These are phyloP conservation scores for Salarias fasciatus DNA, from an alignment of 2,797 vertebrate species.

Conservation along the genomic window DNA sequence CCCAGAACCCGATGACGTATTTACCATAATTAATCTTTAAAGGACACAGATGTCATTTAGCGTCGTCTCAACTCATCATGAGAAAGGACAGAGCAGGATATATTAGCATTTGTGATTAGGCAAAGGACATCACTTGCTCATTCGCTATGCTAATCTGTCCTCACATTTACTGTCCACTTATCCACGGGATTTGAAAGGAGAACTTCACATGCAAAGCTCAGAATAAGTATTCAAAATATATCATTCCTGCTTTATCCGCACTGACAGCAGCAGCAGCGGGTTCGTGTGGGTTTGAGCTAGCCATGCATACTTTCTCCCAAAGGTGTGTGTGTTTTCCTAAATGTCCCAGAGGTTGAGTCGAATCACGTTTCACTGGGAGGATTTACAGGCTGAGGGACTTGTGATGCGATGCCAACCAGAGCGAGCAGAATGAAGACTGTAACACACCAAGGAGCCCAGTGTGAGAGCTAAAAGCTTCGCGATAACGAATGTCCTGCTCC, in stretches of 20 bases:
- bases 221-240: slow-evolving; percentile 38
- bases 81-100: slow-evolving; percentile 72
- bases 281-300: slow-evolving; percentile 41
- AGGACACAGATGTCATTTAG: slow-evolving; percentile 65
- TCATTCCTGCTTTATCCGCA: slow-evolving; percentile 25
- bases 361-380: slow-evolving; percentile 69
- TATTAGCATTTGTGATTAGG: slow-evolving; percentile 81
- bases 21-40: slow-evolving; percentile 66
- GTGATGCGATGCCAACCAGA: slow-evolving; percentile 75
- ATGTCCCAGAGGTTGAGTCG: slow-evolving; percentile 55
- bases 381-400: slow-evolving; percentile 67
- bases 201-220: slow-evolving; percentile 38
- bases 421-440: slow-evolving; percentile 56
- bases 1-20: slow-evolving; percentile 21
- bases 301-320: slow-evolving; percentile 51
- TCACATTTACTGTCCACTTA: slow-evolving; percentile 53
- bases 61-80: slow-evolving; percentile 50
- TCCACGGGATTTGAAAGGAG: slow-evolving; percentile 46
- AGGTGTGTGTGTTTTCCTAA: slow-evolving; percentile 61
- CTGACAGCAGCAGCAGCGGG: slow-evolving; percentile 24
- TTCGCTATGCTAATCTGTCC: slow-evolving; percentile 73
- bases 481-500: slow-evolving; percentile 44
- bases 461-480: slow-evolving; percentile 67
- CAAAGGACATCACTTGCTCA: slow-evolving; percentile 69
- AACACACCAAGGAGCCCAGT: slow-evolving; percentile 35